Conservation (phyloP, 2,888 invertebrate genomes). For the Lepidochitona cinerea region DNA sequence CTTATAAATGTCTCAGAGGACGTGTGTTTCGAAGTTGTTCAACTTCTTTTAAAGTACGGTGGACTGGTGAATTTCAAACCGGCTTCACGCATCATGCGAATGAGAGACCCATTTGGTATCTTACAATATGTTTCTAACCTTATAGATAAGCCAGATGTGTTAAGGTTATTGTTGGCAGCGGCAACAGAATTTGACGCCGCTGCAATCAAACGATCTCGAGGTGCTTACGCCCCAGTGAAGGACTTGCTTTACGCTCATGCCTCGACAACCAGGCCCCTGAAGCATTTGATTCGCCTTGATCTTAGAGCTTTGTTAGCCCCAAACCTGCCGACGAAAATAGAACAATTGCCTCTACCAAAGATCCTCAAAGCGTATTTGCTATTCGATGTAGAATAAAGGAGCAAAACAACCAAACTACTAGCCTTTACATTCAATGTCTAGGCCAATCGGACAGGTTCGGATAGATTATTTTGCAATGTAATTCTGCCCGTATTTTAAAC, state of each 20-base stretch:
- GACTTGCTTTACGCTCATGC: slow-evolving; percentile 75
- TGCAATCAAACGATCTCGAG: slow-evolving; percentile 83
- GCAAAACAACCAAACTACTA: no score
- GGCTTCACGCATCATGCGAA: slow-evolving; percentile 73
- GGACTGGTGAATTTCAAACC: slow-evolving; percentile 72
- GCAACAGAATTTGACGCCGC: slow-evolving; percentile 85
- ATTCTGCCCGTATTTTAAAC: no score
- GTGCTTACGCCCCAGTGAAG: slow-evolving; percentile 79
- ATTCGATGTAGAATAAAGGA: slow-evolving; percentile 26
- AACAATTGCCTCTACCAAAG: slow-evolving; percentile 45
- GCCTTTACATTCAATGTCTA: no score
- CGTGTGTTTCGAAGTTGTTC: slow-evolving; percentile 79
- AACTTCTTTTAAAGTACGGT: slow-evolving; percentile 82
- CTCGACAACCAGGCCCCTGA: slow-evolving; percentile 42
- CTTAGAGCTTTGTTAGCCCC: slow-evolving; percentile 32
- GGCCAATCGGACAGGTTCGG: no score
- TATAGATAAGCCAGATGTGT: slow-evolving; percentile 75
- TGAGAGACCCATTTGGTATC: slow-evolving; percentile 82
- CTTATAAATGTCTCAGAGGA: slow-evolving; percentile 76
- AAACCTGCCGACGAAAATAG: slow-evolving; percentile 36
- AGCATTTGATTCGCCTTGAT: slow-evolving; percentile 40
- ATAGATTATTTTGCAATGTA: no score
- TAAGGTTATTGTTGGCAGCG: slow-evolving; percentile 79
- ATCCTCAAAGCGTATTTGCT: slow-evolving; percentile 51
- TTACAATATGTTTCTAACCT: slow-evolving; percentile 83